Percentiles rank a stretch among this genome's conserved stretches.
These are phyloP conservation scores for Parazoanthus swiftii DNA, from an alignment of 92 coral and sea anemone genomes.

Conservation along the genomic window DNA sequence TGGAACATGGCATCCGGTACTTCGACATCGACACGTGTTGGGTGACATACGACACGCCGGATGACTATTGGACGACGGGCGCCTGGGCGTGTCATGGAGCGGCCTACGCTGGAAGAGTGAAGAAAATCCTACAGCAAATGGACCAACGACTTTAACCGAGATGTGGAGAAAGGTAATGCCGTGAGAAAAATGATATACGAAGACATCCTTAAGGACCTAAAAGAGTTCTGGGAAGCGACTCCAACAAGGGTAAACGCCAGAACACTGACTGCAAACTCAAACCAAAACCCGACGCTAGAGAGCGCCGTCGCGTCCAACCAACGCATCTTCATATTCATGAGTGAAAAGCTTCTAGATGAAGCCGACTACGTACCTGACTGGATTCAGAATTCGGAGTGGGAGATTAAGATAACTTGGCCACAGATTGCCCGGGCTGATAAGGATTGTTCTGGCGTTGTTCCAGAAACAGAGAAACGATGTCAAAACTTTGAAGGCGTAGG, in stretches of 20 bases:
- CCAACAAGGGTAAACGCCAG: neutral
- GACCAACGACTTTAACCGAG: conserved; percentile 58
- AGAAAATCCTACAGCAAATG: conserved; percentile 51
- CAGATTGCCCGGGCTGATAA: conserved; percentile 27
- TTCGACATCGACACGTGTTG: conserved; percentile 69
- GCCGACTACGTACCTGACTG: conserved; percentile 5
- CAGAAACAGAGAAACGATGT: conserved; percentile 42
- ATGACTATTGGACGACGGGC: conserved; percentile 45
- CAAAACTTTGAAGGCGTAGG: neutral
- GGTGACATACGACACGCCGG: conserved; percentile 22
- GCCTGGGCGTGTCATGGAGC: conserved; percentile 52
- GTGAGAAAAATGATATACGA: conserved; percentile 39
- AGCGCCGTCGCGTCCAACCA: conserved; percentile 50
- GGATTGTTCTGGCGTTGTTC: conserved; percentile 42
- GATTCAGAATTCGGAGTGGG: conserved; percentile 35
- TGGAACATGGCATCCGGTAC: conserved; percentile 62
- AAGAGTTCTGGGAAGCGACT: conserved; percentile 56
- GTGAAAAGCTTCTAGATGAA: conserved; percentile 20
- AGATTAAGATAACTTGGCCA: conserved; percentile 58
- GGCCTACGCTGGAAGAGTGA: conserved; percentile 58
- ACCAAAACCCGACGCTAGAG: conserved; percentile 49
- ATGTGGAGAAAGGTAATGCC: conserved; percentile 29
- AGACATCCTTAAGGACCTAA: conserved; percentile 38
- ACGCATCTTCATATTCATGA: conserved; percentile 59
- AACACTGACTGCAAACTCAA: conserved; percentile 41